phyloP scores from a whole-genome alignment of 2,797 vertebrate genomes.

The Apogon hyalosoma region DNA sequence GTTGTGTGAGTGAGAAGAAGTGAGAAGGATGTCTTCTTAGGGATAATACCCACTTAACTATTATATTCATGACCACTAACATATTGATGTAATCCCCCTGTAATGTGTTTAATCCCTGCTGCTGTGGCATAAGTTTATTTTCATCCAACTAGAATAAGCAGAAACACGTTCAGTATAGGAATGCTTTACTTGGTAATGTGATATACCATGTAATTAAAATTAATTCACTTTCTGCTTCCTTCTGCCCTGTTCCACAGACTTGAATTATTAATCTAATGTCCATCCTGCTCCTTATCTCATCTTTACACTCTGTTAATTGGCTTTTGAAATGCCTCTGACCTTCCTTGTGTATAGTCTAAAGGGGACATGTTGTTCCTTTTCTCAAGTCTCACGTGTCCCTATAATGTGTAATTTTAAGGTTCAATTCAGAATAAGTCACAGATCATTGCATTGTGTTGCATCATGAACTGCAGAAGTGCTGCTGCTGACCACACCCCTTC shows the following conservation, averaged over 20 bases:
- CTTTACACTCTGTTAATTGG: not conserved
- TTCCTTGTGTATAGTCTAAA: no score
- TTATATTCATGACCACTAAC: conserved; percentile 49
- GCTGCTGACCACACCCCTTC: no score
- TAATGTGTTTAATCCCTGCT: conserved; percentile 44
- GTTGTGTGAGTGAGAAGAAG: conserved; percentile 24
- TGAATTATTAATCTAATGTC: conserved; percentile 10
- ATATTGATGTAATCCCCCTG: conserved; percentile 41
- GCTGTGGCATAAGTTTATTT: conserved; percentile 17
- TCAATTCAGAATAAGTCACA: no score
- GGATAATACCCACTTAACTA: conserved; percentile 48
- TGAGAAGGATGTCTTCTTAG: conserved; percentile 21
- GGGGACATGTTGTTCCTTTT: no score
- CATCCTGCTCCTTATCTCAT: not conserved
- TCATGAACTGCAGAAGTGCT: no score
- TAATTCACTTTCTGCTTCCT: conserved; percentile 3
- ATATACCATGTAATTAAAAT: conserved; percentile 4
- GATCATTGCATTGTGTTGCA: no score
- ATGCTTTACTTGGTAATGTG: conserved; percentile 5
- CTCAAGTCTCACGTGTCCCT: no score
- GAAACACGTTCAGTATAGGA: conserved; percentile 6
- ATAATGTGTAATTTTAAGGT: no score
- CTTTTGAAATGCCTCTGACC: no score
- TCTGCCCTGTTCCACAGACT: not conserved
- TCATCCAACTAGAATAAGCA: conserved; percentile 25